Percentiles rank a stretch among this genome's conserved stretches.
phyloP scores from a whole-genome alignment of 1,140 invertebrate species.

The Thereuonema tuberculata region DNA sequence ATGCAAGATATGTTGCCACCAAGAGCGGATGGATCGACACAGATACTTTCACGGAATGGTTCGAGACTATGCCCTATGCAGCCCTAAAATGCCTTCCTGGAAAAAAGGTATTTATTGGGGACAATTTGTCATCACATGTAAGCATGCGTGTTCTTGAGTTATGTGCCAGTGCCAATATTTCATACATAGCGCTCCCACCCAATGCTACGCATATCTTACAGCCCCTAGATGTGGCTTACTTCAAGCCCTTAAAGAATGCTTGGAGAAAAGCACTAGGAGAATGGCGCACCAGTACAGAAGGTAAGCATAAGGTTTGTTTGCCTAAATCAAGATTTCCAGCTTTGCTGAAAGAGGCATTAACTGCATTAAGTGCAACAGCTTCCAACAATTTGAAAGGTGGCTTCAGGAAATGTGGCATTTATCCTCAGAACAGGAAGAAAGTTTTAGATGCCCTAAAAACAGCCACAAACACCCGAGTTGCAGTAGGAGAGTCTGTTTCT shows the following conservation, averaged over 20 bases:
- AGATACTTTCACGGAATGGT: too few species aligned
- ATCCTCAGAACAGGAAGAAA: background rate
- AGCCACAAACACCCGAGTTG: too few species aligned
- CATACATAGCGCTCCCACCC: constrained; percentile 29
- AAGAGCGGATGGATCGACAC: constrained; percentile 22
- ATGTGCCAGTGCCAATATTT: background rate
- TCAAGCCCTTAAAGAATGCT: constrained; percentile 25
- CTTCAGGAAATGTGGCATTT: background rate
- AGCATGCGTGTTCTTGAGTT: constrained; percentile 6
- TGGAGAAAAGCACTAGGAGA: background rate
- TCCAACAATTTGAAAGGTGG: background rate
- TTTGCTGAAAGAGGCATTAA: too few species aligned
- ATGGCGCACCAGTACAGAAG: background rate
- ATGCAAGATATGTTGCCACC: background rate
- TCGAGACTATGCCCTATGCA: too few species aligned
- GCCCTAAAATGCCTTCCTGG: too few species aligned
- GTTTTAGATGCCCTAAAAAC: background rate
- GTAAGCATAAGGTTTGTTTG: background rate
- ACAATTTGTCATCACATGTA: constrained; percentile 16
- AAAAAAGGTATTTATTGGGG: constrained; percentile 17
- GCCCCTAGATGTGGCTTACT: constrained; percentile 31
- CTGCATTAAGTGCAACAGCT: background rate
- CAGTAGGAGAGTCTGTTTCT: too few species aligned
- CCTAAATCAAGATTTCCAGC: background rate
- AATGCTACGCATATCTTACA: constrained; percentile 31